phyloP scores from a whole-genome alignment of 2,888 invertebrate genomes.

The Malthinus flaveolus region DNA sequence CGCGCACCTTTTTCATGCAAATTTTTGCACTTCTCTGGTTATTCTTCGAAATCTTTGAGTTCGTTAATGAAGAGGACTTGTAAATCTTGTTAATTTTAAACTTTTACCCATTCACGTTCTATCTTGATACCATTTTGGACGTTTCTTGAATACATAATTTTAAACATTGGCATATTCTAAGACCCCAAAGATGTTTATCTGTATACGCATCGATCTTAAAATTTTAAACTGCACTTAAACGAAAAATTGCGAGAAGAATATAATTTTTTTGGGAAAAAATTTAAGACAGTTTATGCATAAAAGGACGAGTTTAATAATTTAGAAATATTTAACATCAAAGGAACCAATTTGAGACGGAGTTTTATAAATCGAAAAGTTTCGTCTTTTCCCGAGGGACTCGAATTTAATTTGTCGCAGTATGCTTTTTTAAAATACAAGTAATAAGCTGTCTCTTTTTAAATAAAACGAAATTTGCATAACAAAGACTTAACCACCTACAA shows the following conservation, averaged over 20 bases:
- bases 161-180: not conserved
- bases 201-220: too few species aligned
- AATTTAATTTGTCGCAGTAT: too few species aligned
- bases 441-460: not conserved
- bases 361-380: too few species aligned
- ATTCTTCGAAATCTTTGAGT: not conserved
- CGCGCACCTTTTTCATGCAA: too few species aligned
- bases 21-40: not conserved
- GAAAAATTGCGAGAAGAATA: too few species aligned
- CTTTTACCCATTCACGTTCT: conserved; percentile 11
- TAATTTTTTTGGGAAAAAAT: too few species aligned
- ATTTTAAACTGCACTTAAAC: not conserved
- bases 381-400: too few species aligned
- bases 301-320: too few species aligned
- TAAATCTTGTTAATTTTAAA: conserved; percentile 17
- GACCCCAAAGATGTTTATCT: not conserved
- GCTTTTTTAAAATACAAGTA: too few species aligned
- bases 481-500: not conserved
- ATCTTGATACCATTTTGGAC: not conserved
- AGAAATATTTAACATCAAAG: too few species aligned
- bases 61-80: conserved; percentile 13
- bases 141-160: not conserved
- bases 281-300: too few species aligned
- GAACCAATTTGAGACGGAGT: too few species aligned
- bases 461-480: not conserved